Conservation (phyloP, 1,140 invertebrate genomes). For the Frieseomelitta varia region DNA sequence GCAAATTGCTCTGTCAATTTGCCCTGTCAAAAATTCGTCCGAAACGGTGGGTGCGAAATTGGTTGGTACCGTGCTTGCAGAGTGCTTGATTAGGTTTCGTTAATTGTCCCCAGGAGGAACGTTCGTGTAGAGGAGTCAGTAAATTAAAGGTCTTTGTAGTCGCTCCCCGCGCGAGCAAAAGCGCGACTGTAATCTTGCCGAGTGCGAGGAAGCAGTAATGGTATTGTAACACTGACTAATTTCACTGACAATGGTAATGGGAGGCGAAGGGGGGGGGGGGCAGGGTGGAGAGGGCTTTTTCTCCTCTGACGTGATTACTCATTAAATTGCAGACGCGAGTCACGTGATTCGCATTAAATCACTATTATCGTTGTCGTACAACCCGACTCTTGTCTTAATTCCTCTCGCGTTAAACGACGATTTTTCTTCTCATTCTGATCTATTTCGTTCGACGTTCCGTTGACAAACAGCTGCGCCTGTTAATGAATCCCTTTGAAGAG, state of each 20-base stretch:
- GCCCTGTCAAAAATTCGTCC: slow-evolving; percentile 11
- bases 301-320: slow-evolving; percentile 23
- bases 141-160: slow-evolving; percentile 51
- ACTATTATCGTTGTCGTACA: background rate
- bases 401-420: background rate
- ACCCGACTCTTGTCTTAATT: too few relatives aligned
- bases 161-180: background rate
- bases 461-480: background rate
- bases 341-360: background rate
- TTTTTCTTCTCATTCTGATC: background rate
- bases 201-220: slow-evolving; percentile 28
- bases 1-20: background rate
- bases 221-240: slow-evolving; percentile 47
- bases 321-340: background rate
- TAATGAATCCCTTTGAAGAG: background rate
- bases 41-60: background rate
- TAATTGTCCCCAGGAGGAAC: slow-evolving; percentile 40
- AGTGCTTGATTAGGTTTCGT: slow-evolving; percentile 37
- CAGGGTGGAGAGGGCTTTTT: slow-evolving; percentile 25
- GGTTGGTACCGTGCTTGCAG: background rate
- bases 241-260: slow-evolving; percentile 42
- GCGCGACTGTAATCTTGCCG: slow-evolving; percentile 43
- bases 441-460: background rate
- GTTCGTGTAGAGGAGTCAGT: slow-evolving; percentile 4
- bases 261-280: too few relatives aligned